Conservation (phyloP, 2,888 invertebrate genomes). For the Anodontia alba region DNA sequence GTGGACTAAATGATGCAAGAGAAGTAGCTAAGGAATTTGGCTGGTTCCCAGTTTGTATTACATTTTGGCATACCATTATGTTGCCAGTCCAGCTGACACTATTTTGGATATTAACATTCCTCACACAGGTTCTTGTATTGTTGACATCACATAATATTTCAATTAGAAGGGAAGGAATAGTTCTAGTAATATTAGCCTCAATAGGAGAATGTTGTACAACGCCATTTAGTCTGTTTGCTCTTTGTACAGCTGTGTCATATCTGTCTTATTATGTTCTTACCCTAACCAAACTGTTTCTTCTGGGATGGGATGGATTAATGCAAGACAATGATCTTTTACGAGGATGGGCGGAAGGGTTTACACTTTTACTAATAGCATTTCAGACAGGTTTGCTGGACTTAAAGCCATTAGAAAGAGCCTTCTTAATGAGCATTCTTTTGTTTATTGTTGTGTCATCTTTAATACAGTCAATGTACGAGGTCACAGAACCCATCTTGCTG, state of each 20-base stretch:
- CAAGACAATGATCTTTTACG: slow-evolving; percentile 81
- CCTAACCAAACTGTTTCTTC: slow-evolving; percentile 84
- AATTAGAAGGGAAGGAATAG: slow-evolving; percentile 82
- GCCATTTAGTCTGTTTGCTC: slow-evolving; percentile 86
- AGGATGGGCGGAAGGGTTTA: slow-evolving; percentile 87
- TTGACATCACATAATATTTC: slow-evolving; percentile 76
- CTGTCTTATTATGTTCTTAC: slow-evolving; percentile 84
- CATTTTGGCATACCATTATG: slow-evolving; percentile 85
- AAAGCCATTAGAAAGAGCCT: slow-evolving; percentile 85
- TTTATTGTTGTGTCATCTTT: slow-evolving; percentile 87
- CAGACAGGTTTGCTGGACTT: slow-evolving; percentile 86
- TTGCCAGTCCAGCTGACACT: slow-evolving; percentile 86
- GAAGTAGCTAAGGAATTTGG: slow-evolving; percentile 80
- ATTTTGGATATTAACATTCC: slow-evolving; percentile 86
- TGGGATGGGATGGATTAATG: slow-evolving; percentile 82
- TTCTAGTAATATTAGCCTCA: slow-evolving; percentile 83
- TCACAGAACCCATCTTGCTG: slow-evolving; percentile 86
- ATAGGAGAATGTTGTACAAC: slow-evolving; percentile 85
- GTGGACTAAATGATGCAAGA: slow-evolving; percentile 69
- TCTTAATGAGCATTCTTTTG: slow-evolving; percentile 86
- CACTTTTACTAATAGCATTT: slow-evolving; percentile 86
- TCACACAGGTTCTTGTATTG: slow-evolving; percentile 84
- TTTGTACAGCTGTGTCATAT: slow-evolving; percentile 86
- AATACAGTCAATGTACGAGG: slow-evolving; percentile 87
- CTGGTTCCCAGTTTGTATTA: slow-evolving; percentile 81